Base-by-base conservation (phyloP, 2,888 invertebrate genomes). In the Andrena praecox region DNA sequence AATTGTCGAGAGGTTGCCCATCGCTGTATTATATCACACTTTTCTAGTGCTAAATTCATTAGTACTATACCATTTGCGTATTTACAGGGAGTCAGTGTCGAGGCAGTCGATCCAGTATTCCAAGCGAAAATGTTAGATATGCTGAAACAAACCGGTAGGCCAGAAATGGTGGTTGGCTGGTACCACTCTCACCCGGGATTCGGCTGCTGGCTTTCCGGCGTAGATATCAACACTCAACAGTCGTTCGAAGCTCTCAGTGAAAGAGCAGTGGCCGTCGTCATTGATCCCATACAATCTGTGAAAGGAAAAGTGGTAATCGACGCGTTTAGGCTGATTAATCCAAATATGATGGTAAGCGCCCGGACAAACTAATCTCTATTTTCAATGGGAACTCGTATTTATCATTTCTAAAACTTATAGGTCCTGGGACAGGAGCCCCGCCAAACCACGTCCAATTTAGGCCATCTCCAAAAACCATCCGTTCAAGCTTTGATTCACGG, bases 241-340 rank as follows among this genome's bases (percentile, higher is more conserved):
- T 99, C 99, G 77, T 99, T 99, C 94, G 99, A 99, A 94, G 99
- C 99, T 0, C 95, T 99, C 6, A 99, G 99, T 35, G 99, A 99
- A 93, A 95, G 99, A 92, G 99, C 99, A 33, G 99, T 99, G 0
- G 99, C 99, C 83, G 99, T 99, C 59, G 99, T 99, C 1, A 99
- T 99, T 35, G 99, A 99, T 95, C 99, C 99, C 12, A 99, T 99
- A 92, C 99, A 99, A 93, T 99, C 99, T 74, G 99, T 99, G 2
- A 99, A 99, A 95, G 99, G 99, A 90, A 97, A 99, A 96, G 99
- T 99, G 63, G 99, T 99, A n/a, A 99, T 99, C 91, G 99, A 99
- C 95, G 99, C 99, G 84, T 99, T 99, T 95, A 97, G 99, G 90
- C 96, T 99, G 87, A 99, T 99, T 92, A 99, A 99, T 95, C 99